These are phyloP conservation scores for Diachrysia chrysitis DNA, from an alignment of 2,888 invertebrate species.

Conservation along the genomic window DNA sequence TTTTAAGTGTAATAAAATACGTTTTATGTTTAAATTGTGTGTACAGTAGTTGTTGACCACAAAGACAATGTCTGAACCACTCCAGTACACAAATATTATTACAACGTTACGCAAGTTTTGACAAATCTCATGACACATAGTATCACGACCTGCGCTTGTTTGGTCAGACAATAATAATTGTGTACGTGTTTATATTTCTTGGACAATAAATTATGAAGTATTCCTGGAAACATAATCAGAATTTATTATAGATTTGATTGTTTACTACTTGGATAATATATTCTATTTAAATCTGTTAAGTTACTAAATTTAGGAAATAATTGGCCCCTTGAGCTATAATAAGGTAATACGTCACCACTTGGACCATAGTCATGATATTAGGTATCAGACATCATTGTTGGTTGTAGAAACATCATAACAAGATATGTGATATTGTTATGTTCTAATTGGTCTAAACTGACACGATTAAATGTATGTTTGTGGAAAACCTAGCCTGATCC, in stretches of 20 bases:
- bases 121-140: conserved; percentile 4
- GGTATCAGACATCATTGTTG: no score
- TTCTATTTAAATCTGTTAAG: neutral
- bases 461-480: no score
- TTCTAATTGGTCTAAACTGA: no score
- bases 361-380: no score
- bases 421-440: no score
- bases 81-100: neutral
- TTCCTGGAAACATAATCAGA: neutral
- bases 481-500: no score
- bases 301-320: neutral
- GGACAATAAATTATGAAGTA: neutral
- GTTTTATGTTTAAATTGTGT: neutral
- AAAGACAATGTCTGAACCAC: neutral
- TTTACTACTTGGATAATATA: neutral
- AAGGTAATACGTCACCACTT: neutral
- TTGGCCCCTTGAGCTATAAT: neutral
- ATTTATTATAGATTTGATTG: neutral
- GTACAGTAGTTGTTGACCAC: neutral
- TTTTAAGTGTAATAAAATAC: neutral
- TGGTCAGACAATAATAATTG: conserved; percentile 4
- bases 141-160: neutral
- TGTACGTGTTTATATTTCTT: neutral
- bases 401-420: no score
- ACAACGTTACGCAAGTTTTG: neutral